Evolutionary conservation across 2,113 vertebrate genomes (phyloP).

Genomic region (Thryonomys swinderianus): DNA sequence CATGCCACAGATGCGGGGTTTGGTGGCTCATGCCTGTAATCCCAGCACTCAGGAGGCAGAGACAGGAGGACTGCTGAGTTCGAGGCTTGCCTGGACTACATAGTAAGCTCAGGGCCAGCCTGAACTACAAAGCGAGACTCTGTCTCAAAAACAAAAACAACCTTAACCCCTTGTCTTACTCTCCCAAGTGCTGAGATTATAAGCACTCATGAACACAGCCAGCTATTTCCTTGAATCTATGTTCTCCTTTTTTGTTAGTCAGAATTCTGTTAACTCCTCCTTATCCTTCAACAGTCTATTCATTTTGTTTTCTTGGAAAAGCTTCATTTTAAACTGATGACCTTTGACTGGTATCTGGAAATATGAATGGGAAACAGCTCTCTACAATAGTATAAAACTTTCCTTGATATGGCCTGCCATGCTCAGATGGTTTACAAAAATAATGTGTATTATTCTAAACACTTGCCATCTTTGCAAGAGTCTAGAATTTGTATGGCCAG

Average conservation of each 20-base stretch:
- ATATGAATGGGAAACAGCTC: not conserved
- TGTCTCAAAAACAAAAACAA: too few relatives aligned
- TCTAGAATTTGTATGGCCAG: conserved; percentile 10
- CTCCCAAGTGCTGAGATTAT: not conserved
- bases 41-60: too few relatives aligned
- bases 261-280: conserved; percentile 39
- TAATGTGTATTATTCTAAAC: not conserved
- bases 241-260: not conserved
- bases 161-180: too few relatives aligned
- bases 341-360: not conserved
- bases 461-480: not conserved
- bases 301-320: conserved; percentile 12
- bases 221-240: not conserved
- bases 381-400: not conserved
- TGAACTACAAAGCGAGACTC: too few relatives aligned
- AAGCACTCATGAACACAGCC: not conserved
- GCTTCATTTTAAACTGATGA: not conserved
- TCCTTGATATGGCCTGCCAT: not conserved
- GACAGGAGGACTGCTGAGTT: too few relatives aligned
- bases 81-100: too few relatives aligned
- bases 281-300: not conserved
- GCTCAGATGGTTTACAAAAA: not conserved
- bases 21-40: too few relatives aligned
- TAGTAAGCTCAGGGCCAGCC: too few relatives aligned
- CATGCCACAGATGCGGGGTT: too few relatives aligned